These are phyloP conservation scores for Drosophila micromelanica DNA, from an alignment of 1,140 invertebrate genomes.

Conservation along the genomic window DNA sequence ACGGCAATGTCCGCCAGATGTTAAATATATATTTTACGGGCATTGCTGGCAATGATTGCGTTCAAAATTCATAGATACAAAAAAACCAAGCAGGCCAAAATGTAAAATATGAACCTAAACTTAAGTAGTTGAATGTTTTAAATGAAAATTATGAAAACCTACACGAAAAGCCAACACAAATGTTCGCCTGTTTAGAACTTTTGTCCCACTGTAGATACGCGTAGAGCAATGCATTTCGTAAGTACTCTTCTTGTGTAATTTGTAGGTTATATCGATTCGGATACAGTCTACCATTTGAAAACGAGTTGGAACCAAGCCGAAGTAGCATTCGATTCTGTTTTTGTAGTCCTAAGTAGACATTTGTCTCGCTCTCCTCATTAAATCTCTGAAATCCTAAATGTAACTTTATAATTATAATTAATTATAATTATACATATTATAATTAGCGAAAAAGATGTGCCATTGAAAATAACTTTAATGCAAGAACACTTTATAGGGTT, in stretches of 20 bases:
- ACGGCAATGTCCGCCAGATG: conserved; percentile 56
- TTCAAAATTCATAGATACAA: conserved; percentile 63
- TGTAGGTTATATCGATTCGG: conserved; percentile 21
- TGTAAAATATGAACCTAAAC: conserved; percentile 56
- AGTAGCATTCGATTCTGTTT: conserved; percentile 6
- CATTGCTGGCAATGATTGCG: conserved; percentile 59
- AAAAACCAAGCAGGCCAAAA: conserved; percentile 61
- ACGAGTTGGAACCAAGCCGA: too few relatives aligned
- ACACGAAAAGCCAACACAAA: conserved; percentile 13
- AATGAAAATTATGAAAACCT: conserved; percentile 3
- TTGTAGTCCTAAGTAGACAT: conserved; percentile 16
- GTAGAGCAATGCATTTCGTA: conserved; percentile 65
- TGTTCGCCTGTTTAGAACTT: conserved; percentile 25
- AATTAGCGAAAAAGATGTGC: conserved; percentile 61
- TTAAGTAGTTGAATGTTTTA: conserved; percentile 79
- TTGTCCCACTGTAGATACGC: conserved; percentile 72
- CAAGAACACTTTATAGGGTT: conserved; percentile 65
- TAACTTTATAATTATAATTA: neutral
- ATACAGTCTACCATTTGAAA: conserved; percentile 9
- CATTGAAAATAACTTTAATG: conserved; percentile 73
- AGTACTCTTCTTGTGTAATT: conserved; percentile 19
- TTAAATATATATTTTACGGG: conserved; percentile 46
- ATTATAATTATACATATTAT: conserved; percentile 13
- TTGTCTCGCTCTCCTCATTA: neutral
- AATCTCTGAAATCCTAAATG: conserved; percentile 5